A percentile compares a stretch with the other conserved stretches of the same genome.
Conservation (phyloP, 2,113 vertebrate genomes). For the Cepphus grylle region DNA sequence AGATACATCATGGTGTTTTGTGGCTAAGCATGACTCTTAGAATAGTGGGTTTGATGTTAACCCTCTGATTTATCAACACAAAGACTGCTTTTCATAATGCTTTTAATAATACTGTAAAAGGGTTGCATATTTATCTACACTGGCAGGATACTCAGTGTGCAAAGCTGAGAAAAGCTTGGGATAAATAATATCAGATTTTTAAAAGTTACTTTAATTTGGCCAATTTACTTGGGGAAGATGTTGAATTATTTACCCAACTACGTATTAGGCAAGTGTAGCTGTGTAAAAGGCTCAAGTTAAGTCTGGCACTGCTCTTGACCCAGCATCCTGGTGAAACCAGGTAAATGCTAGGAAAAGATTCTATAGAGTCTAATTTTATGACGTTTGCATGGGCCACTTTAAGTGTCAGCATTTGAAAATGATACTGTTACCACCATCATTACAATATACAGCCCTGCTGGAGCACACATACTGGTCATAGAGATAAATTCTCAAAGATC, state of each 20-base stretch:
- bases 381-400: background rate
- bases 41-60: background rate
- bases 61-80: background rate
- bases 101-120: background rate
- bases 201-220: background rate
- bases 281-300: background rate
- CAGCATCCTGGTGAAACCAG: background rate
- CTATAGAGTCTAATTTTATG: background rate
- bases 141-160: background rate
- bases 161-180: background rate
- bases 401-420: background rate
- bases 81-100: background rate
- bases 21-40: background rate
- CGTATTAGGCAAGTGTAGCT: background rate
- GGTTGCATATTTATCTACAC: background rate
- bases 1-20: background rate
- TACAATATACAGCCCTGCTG: background rate
- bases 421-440: accelerated
- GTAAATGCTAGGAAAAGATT: background rate
- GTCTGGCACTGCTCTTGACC: background rate
- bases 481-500: background rate
- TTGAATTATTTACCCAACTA: background rate
- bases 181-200: background rate
- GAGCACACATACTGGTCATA: background rate
- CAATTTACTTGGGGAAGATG: background rate